phyloP scores from a whole-genome alignment of 2,888 invertebrate genomes.

The Synergus itoensis region DNA sequence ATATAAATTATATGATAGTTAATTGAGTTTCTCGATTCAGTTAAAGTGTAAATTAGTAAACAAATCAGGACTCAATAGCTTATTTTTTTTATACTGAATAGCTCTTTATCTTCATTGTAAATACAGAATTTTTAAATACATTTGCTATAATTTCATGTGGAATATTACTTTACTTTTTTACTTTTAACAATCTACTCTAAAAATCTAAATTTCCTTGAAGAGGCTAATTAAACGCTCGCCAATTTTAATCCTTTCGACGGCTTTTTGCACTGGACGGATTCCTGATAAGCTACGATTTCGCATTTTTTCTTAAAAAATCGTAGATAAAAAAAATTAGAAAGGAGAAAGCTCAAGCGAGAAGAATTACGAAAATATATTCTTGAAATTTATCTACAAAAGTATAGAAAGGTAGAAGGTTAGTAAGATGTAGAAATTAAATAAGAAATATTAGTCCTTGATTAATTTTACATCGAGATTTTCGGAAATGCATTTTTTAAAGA shows the following conservation, averaged over 20 bases:
- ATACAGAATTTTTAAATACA: background rate
- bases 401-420: slow-evolving; percentile 43
- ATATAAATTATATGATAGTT: background rate
- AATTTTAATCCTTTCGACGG: slow-evolving; percentile 16
- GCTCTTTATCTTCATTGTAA: slow-evolving; percentile 1
- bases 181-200: background rate
- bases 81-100: background rate
- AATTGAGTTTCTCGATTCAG: background rate
- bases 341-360: slow-evolving; percentile 43
- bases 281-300: slow-evolving; percentile 70
- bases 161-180: background rate
- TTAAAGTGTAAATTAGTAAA: background rate
- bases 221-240: background rate
- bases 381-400: slow-evolving; percentile 43
- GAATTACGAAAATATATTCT: slow-evolving; percentile 46
- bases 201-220: slow-evolving; percentile 4
- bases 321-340: slow-evolving; percentile 39
- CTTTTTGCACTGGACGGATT: slow-evolving; percentile 71
- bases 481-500: background rate
- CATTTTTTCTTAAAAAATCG: slow-evolving; percentile 50
- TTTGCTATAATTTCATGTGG: background rate
- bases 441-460: slow-evolving; percentile 29
- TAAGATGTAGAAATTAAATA: slow-evolving; percentile 34
- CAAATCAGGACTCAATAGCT: background rate
- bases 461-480: slow-evolving; percentile 4